Evolutionary conservation across 1,140 invertebrate species (phyloP), one percentile per base, ranked within the genome.

Genomic region (Drosophila albomicans): DNA sequence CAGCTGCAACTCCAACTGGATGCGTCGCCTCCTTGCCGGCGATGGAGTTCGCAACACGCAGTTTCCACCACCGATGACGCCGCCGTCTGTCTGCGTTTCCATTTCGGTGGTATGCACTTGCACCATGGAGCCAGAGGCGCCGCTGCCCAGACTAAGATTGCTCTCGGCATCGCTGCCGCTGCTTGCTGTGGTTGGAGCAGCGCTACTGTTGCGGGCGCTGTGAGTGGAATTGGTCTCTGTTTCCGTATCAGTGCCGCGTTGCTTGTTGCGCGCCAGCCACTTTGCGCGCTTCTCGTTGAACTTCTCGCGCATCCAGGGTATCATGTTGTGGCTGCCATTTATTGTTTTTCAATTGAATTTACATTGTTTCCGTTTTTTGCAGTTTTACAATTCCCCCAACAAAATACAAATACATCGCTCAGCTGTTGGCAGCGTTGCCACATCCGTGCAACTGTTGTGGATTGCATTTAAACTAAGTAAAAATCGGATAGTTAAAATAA

Each of bases 221-320:
- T 62, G 38, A 25, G 54, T 63, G 16, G 71, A 76, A 11, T 59
- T 71, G 30, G 13, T 35, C 32, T 69, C 58, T 13, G 28, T 54
- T 28, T 68, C 61, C 13, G 13, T 35, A 32, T 69, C 58, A 32
- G 16, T 52, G 46, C 38, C 45, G n/a, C 68, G 73, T 5, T 86
- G 77, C n/a, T 88, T 91, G 59, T 70, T 78, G 15, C 81, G 75
- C 51, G 89, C 89, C 66, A 91, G 57, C 92, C 92, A 92, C 61
- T 90, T 90, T 32, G 91, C 86, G 35, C 87, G 81, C 43, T 91
- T 78, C 77, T 91, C 86, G 51, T 91, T 91, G 62, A 92, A 82
- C 75, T 92, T 92, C 52, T 92, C 91, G 68, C 89, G 82, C 75
- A 92, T 86, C 92, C 92, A 92, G 59, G 91, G 92, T 79, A 92